These are phyloP conservation scores for Pollenia griseotomentosa DNA, from an alignment of 2,888 invertebrate species.

Conservation along the genomic window DNA sequence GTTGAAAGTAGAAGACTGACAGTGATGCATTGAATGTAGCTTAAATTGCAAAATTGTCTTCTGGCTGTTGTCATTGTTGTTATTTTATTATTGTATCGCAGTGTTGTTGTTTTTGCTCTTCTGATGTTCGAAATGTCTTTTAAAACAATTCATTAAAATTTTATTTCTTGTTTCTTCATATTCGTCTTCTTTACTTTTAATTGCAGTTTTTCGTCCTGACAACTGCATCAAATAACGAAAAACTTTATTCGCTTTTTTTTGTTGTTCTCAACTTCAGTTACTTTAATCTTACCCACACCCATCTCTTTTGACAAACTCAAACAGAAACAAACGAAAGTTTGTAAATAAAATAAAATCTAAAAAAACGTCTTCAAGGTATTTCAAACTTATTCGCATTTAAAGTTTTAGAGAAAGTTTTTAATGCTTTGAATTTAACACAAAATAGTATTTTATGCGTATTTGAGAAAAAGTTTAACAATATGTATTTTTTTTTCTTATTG, in stretches of 20 bases:
- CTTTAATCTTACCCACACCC: too few species aligned
- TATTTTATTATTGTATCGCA: conserved; percentile 6
- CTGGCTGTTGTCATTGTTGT: background rate
- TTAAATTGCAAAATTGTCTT: conserved; percentile 37
- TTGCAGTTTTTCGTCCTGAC: conserved; percentile 18
- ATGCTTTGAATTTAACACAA: background rate
- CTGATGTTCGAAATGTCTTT: conserved; percentile 12
- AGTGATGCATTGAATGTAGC: conserved; percentile 42
- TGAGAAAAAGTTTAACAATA: too few species aligned
- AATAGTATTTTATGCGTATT: background rate
- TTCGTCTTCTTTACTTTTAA: conserved; percentile 14
- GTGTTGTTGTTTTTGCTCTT: background rate
- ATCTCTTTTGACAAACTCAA: background rate
- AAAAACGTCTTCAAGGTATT: background rate
- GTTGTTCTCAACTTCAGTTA: background rate
- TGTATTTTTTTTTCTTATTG: too few species aligned
- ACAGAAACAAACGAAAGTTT: background rate
- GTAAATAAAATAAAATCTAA: background rate
- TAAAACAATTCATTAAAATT: conserved; percentile 42
- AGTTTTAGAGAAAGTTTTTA: conserved; percentile 24
- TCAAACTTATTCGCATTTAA: background rate
- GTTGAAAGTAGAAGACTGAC: background rate
- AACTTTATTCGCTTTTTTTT: background rate
- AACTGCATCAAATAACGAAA: conserved; percentile 2
- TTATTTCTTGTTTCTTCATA: background rate